These are phyloP conservation scores for Esperia sulphurella DNA, from an alignment of 2,888 invertebrate genomes.

Conservation along the genomic window DNA sequence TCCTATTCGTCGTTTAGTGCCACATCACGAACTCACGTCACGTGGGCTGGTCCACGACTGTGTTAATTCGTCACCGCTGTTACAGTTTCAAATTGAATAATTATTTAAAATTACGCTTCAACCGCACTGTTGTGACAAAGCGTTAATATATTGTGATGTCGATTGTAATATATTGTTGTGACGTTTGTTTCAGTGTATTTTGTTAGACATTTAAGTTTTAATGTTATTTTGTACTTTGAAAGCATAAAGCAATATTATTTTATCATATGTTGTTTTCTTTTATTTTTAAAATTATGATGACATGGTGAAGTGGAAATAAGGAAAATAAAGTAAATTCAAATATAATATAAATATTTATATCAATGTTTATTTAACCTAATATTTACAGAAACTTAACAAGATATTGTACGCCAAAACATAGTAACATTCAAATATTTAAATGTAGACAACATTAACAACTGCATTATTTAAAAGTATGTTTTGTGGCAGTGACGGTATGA, in stretches of 20 bases:
- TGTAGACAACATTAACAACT: too few species aligned
- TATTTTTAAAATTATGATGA: background rate
- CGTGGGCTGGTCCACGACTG: too few species aligned
- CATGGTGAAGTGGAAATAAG: background rate
- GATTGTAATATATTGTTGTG: conserved; percentile 10
- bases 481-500: too few species aligned
- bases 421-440: too few species aligned
- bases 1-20: too few species aligned
- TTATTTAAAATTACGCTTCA: conserved; percentile 7
- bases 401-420: background rate
- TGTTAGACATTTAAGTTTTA: conserved; percentile 34
- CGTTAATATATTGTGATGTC: conserved; percentile 20
- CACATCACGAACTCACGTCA: too few species aligned
- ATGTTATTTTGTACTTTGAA: conserved; percentile 49
- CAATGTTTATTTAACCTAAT: conserved; percentile 5
- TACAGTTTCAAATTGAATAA: too few species aligned
- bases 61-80: too few species aligned
- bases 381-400: conserved; percentile 2
- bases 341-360: conserved; percentile 1
- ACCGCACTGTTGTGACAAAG: conserved; percentile 19
- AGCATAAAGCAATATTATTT: conserved; percentile 67
- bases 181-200: conserved; percentile 38
- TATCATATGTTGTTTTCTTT: conserved; percentile 35
- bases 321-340: background rate
- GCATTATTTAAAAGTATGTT: too few species aligned